Evolutionary conservation across 2,113 vertebrate genomes (phyloP), one percentile per base, ranked within the genome.

Genomic region (Dicentrarchus labrax): DNA sequence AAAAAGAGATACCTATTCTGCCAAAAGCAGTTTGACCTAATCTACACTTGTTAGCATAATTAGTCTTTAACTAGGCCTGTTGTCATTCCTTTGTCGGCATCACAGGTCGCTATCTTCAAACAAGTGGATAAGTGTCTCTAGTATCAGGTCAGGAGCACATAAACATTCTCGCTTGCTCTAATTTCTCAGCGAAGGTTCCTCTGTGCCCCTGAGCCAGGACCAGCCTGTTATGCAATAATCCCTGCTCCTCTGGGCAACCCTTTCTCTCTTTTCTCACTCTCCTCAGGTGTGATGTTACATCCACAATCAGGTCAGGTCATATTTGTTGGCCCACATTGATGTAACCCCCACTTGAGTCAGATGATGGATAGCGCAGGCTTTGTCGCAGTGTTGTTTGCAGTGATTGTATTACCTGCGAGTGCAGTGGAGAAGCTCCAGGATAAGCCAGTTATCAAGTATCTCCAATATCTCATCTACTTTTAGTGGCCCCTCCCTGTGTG

Each of bases 231-330:
- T 80, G 82, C 80, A 87, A 89, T 60, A 48, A 80, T 68, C 66
- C 43, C 59, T 21, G 6, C 67, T 48, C 22, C 36, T 57, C 38
- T 15, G 24, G 54, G 39, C 38, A 10, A 43, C 22, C 45, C 54
- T 67, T 66, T 76, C 67, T 72, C 43, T 75, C 60, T 22, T 57
- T 41, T 41, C 56, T 60, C 62, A 16, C 5, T 72, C 51, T 72
- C 43, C 62, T 54, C 73, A 71, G 77, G 91, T 89, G 74, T 92
- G 72, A 76, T 60, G 71, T 93, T 93, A 79, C 92, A 90, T 1
- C 45, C 76, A 82, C 47, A 95, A 92, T 78, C 81, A 91, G 93
- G 92, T 92, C 93, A 92, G 86, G 67, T 50, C 76, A 72, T 75
- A 83, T 86, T 80, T 77, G 72, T 74, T 93, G 91, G 73, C 89